phyloP scores from a whole-genome alignment of 2,888 invertebrate species.

The Melanchra persicariae region DNA sequence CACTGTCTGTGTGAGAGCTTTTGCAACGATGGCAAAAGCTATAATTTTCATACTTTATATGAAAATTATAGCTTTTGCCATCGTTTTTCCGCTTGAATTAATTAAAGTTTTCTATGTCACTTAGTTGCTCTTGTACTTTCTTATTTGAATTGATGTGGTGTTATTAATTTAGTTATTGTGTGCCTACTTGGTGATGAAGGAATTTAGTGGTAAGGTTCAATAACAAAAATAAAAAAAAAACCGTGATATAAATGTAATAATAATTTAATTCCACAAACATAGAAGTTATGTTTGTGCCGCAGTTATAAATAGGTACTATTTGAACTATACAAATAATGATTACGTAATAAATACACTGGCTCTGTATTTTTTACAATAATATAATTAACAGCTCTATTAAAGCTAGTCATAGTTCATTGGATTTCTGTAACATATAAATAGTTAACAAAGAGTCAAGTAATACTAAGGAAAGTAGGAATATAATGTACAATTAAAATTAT shows the following conservation, averaged over 20 bases:
- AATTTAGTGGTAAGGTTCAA: background rate
- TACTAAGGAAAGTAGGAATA: slow-evolving; percentile 87
- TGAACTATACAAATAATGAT: slow-evolving; percentile 90
- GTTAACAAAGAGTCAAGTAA: slow-evolving; percentile 89
- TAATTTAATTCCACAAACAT: slow-evolving; percentile 90
- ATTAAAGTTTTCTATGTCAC: background rate
- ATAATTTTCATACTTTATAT: too few relatives aligned
- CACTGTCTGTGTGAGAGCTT: background rate
- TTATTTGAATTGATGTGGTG: background rate
- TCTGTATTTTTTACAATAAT: slow-evolving; percentile 88
- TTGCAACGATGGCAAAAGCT: background rate
- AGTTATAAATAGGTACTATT: slow-evolving; percentile 88
- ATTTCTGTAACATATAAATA: slow-evolving; percentile 90
- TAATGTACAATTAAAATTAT: slow-evolving; percentile 83
- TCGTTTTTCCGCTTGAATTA: background rate
- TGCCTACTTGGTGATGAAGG: background rate
- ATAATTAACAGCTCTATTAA: slow-evolving; percentile 89
- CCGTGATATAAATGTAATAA: slow-evolving; percentile 82
- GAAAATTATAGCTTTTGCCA: background rate
- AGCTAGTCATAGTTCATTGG: slow-evolving; percentile 88
- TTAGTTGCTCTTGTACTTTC: background rate
- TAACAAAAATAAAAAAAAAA: slow-evolving; percentile 59
- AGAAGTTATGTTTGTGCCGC: slow-evolving; percentile 80
- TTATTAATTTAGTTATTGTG: background rate
- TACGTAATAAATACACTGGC: slow-evolving; percentile 90